A percentile compares a stretch with the other conserved stretches of the same genome.
phyloP scores from a whole-genome alignment of 2,888 invertebrate genomes.

The Polyommatus iphigenia region DNA sequence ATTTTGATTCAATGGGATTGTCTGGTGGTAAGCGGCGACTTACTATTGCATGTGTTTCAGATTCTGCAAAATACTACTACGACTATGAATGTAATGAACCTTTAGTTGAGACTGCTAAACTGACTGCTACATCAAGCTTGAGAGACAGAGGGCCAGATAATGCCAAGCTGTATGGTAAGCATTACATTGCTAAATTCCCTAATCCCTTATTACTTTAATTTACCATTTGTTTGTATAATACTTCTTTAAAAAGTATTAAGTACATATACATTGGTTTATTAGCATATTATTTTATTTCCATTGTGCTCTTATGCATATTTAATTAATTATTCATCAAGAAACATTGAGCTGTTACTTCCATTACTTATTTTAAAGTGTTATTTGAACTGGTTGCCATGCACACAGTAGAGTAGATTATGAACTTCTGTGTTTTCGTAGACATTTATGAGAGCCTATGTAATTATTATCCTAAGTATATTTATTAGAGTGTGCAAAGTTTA shows the following conservation, averaged over 20 bases:
- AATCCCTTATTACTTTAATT: background rate
- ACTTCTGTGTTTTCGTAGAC: background rate
- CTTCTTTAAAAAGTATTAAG: background rate
- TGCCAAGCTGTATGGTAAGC: slow-evolving; percentile 91
- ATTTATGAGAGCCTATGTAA: background rate
- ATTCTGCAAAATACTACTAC: slow-evolving; percentile 67
- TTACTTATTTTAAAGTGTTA: background rate
- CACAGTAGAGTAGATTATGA: background rate
- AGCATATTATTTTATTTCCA: background rate
- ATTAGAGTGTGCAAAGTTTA: background rate
- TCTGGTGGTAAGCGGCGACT: slow-evolving; percentile 1
- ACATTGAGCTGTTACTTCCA: background rate
- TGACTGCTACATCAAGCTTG: slow-evolving; percentile 90
- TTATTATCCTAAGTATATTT: background rate
- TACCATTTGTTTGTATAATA: background rate
- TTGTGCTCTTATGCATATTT: slow-evolving; percentile 2
- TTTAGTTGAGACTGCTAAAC: slow-evolving; percentile 84
- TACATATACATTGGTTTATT: background rate
- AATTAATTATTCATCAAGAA: background rate
- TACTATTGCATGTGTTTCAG: slow-evolving; percentile 51
- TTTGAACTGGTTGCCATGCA: background rate
- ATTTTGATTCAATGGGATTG: background rate
- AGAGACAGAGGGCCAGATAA: slow-evolving; percentile 91
- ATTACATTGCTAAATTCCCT: background rate
- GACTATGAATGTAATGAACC: slow-evolving; percentile 89